Evolutionary conservation across 2,888 invertebrate species (phyloP).

Genomic region (Venusia cambrica): DNA sequence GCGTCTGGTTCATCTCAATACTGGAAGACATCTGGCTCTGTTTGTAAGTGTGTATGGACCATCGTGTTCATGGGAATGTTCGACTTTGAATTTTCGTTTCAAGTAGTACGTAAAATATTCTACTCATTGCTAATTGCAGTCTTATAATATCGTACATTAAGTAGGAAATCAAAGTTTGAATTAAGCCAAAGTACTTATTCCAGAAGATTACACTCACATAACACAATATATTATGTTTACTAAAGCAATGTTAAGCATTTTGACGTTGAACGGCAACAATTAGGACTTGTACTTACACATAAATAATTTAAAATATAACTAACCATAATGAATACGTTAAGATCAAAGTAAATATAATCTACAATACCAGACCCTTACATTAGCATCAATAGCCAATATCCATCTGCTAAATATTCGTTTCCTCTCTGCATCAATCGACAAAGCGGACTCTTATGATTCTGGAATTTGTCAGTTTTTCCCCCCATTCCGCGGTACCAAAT

Average conservation of each 20-base stretch:
- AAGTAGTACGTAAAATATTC: too few relatives aligned
- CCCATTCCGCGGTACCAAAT: slow-evolving; percentile 70
- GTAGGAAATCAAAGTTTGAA: too few relatives aligned
- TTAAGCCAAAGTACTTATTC: too few relatives aligned
- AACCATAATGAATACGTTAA: neutral
- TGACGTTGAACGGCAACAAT: too few relatives aligned
- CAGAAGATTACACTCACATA: too few relatives aligned
- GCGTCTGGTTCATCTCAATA: slow-evolving; percentile 60
- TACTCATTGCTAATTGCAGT: too few relatives aligned
- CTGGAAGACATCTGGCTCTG: slow-evolving; percentile 43
- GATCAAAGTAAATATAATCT: neutral
- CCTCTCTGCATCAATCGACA: slow-evolving; percentile 17
- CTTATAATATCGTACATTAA: too few relatives aligned
- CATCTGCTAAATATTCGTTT: slow-evolving; percentile 4
- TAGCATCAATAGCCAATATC: slow-evolving; percentile 8
- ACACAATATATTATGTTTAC: too few relatives aligned
- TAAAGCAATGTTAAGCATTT: too few relatives aligned
- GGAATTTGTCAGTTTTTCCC: slow-evolving; percentile 73
- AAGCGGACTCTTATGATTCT: slow-evolving; percentile 58
- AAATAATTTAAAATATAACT: neutral
- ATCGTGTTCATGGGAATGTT: slow-evolving; percentile 30
- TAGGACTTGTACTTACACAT: too few relatives aligned
- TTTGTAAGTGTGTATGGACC: slow-evolving; percentile 22
- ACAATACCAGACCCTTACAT: slow-evolving; percentile 2
- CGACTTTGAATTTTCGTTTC: slow-evolving; percentile 26